Evolutionary conservation across 1,140 invertebrate species (phyloP).

Genomic region (Leptinotarsa defecta): DNA sequence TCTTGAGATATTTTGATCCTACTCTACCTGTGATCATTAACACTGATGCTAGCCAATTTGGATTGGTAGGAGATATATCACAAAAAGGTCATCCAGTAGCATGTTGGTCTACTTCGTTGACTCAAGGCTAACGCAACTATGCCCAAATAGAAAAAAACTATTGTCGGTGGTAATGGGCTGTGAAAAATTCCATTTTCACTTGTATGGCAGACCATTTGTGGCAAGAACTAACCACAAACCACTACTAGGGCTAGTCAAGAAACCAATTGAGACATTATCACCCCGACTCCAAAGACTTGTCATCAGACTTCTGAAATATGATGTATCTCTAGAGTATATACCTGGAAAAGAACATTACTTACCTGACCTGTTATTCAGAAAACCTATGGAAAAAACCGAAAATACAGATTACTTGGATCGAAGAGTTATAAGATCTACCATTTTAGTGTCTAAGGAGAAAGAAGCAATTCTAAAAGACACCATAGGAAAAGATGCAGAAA

Average conservation of each 20-base stretch:
- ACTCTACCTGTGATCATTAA: conserved; percentile 52
- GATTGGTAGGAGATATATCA: conserved; percentile 54
- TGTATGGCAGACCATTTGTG: conserved; percentile 43
- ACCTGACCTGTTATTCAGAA: conserved; percentile 13
- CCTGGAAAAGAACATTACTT: conserved; percentile 19
- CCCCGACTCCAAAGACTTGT: conserved; percentile 18
- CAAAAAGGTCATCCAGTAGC: conserved; percentile 53
- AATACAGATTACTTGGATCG: conserved; percentile 9
- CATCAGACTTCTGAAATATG: conserved; percentile 12
- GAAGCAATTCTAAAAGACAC: too few species aligned
- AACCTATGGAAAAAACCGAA: conserved; percentile 10
- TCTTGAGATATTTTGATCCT: conserved; percentile 23
- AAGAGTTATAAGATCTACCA: too few species aligned
- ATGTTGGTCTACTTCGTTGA: conserved; percentile 52
- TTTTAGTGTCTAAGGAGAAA: too few species aligned
- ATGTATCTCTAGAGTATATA: conserved; percentile 6
- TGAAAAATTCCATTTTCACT: conserved; percentile 50
- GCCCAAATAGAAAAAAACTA: conserved; percentile 56
- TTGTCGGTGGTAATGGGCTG: conserved; percentile 45
- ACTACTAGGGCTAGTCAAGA: conserved; percentile 50
- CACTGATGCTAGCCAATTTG: conserved; percentile 59
- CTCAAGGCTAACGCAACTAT: conserved; percentile 50
- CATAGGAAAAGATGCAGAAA: too few species aligned
- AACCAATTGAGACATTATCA: conserved; percentile 42
- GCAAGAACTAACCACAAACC: conserved; percentile 56